Conservation (phyloP, 2,113 vertebrate species). For the Oreotrochilus melanogaster region DNA sequence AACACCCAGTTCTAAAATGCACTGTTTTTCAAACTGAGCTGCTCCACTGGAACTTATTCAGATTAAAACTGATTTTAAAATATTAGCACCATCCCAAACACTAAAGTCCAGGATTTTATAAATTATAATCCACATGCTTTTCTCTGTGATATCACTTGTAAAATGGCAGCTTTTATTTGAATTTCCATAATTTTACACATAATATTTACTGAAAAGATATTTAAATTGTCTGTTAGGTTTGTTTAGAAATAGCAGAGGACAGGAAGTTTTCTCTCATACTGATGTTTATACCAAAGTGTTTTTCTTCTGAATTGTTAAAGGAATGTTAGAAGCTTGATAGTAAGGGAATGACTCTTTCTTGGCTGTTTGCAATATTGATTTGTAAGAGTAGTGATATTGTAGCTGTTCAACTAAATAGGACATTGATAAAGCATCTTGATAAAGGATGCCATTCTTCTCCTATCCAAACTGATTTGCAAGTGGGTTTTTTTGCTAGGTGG, state of each 20-base stretch:
- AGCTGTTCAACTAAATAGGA: background rate
- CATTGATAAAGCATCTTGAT: background rate
- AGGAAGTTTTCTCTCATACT: background rate
- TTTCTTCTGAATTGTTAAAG: background rate
- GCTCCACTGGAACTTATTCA: background rate
- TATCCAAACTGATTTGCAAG: background rate
- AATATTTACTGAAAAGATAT: background rate
- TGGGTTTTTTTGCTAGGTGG: background rate
- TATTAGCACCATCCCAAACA: background rate
- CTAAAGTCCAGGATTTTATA: background rate
- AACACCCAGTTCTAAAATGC: background rate
- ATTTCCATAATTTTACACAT: background rate
- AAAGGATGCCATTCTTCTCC: constrained; percentile 1
- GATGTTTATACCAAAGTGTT: background rate
- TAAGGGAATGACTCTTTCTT: background rate
- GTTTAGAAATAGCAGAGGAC: background rate
- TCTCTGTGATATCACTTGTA: background rate
- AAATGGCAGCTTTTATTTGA: background rate
- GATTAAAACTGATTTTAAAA: background rate
- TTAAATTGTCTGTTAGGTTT: background rate
- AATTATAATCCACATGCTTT: background rate
- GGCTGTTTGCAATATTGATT: background rate
- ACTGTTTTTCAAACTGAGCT: background rate
- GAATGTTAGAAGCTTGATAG: background rate
- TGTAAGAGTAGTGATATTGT: background rate